Evolutionary conservation across 2,888 invertebrate genomes (phyloP), one percentile per base, ranked within the genome.

Genomic region (Cyaniris semiargus): DNA sequence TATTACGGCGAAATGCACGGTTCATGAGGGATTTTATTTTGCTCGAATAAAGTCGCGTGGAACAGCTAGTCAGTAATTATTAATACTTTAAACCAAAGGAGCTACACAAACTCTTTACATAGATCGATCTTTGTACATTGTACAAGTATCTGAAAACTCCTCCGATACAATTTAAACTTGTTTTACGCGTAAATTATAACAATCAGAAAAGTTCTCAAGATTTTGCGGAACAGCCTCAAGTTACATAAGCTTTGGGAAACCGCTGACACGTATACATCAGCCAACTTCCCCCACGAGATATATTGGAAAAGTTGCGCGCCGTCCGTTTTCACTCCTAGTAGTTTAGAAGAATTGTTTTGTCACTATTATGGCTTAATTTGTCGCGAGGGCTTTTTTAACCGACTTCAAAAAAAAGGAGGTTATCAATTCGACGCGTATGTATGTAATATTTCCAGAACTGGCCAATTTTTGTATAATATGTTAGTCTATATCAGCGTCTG

Each of bases 191-290:
- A 27, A 74, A 72, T 72, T 74, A 74, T 53, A 48, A 74, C 53
- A 74, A 74, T 74, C 27, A 27, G 48, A 53, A 74, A 74, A 74
- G 48, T 74, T 74, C 15, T 21, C 74, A 74, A 53, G 74, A 15
- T 53, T 53, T 74, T 23, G 48, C 74, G 38, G 48, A 18, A 74
- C 74, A 44, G 53, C 48, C 48, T 74, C 23, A 53, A 74, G 48
- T 53, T 53, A 74, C 74, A 48, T 53, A 48, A 74, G 74, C 74
- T 48, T 21, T 48, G 74, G 74, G 74, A 74, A 74, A 74, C 74
- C 74, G 74, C 74, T 74, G 74, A 74, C 74, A 74, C 74, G 53
- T 74, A 72, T 15, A 74, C 48, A 74, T 74, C 74, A 74, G 74
- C 53, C 23, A 74, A 74, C 74, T 74, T 74, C 53, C 21, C 44